Base-by-base conservation (phyloP, 1,140 invertebrate genomes). In the Drosophila sproati region DNA sequence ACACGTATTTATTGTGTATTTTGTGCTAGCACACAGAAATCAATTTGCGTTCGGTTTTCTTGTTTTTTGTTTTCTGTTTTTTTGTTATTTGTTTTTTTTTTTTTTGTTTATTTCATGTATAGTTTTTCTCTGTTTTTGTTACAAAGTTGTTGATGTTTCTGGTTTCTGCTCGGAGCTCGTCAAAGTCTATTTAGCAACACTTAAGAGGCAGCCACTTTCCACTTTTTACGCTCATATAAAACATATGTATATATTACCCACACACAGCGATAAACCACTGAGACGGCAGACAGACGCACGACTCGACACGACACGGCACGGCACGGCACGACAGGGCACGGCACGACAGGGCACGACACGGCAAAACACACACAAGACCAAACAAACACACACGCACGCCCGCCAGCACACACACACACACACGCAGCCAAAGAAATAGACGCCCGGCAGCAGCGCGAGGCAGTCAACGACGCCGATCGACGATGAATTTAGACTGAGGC, bases 401-500 rank as follows among this genome's bases (percentile, higher is more conserved):
- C 20, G 20, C 20, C 50, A 47, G 48, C 12, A 64, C 61, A 28
- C 41, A 37, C 12, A 43, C 59, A 35, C 57, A 59, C 54, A 50
- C 54, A 75, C 57, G 47, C 50, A 37, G 52, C 39, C 54, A 57
- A 68, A 43, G 6, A 48, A 51, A 31, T 31, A 47, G 4, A 69
- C 67, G 57, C 48, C 45, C 48, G 47, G 47, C 47, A 52, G 48
- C 60, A 64, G 52, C 69, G 60, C 73, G 50, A 45, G 35, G 48
- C 61, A 64, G 52, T 64, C 47, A 66, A 56, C 60, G 51, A 74
- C 77, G 77, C 77, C 85, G 83, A 87, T 88, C 83, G 85, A 74
- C 73, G 83, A 72, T 75, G 83, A 87, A 88, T 83, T 80, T 88
- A 80, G 83, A 87, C 83, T 87, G 83, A 88, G 77, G 59, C 83